Evolutionary conservation across 2,888 invertebrate genomes (phyloP).

Genomic region (Megalurothrips usitatus): DNA sequence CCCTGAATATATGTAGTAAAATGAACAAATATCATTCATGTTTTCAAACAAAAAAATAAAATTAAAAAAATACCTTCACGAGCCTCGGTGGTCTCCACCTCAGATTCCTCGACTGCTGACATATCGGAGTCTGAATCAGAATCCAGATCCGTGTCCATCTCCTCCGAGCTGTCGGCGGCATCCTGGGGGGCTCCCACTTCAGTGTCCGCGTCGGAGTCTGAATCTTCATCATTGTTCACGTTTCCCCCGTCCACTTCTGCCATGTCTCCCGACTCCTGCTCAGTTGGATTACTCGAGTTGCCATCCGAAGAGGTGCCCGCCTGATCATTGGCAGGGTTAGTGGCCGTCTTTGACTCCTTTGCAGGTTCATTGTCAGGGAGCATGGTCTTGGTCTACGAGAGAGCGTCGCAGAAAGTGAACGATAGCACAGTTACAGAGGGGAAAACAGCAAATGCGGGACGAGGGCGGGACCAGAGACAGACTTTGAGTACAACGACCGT

Average conservation of each 20-base stretch:
- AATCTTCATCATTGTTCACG: background rate
- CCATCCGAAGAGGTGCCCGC: background rate
- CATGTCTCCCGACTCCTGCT: background rate
- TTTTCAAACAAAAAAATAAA: too few relatives aligned
- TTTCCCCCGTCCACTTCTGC: background rate
- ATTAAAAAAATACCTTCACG: background rate
- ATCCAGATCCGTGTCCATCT: background rate
- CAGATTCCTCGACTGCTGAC: background rate
- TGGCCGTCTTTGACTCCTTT: background rate
- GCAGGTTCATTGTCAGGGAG: background rate
- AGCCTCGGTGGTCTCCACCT: background rate
- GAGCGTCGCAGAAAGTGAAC: too few relatives aligned
- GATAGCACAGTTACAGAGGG: too few relatives aligned
- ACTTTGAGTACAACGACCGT: too few relatives aligned
- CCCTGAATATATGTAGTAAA: too few relatives aligned
- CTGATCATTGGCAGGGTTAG: background rate
- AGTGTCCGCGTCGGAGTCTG: background rate
- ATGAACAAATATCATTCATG: too few relatives aligned
- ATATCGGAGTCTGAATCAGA: background rate
- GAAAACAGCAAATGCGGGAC: too few relatives aligned
- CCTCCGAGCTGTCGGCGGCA: too few relatives aligned
- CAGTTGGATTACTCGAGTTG: background rate
- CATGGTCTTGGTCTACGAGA: background rate
- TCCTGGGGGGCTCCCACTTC: background rate
- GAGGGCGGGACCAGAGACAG: too few relatives aligned